Base-by-base conservation (phyloP, 2,113 vertebrate genomes). In the Dunckerocampus dactyliophorus region DNA sequence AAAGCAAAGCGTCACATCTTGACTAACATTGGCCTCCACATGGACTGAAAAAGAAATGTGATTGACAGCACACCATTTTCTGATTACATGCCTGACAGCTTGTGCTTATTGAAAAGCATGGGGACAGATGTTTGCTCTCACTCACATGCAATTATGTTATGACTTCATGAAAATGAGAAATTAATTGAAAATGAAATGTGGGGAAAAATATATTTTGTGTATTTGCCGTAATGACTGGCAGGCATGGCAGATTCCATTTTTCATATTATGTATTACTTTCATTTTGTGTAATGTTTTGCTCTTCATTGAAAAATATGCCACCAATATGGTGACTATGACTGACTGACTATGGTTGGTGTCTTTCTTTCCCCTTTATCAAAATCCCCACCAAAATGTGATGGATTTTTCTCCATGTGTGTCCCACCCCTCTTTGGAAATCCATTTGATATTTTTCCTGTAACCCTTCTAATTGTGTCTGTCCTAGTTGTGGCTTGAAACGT, bases 81-180 rank as follows among this genome's bases (percentile, higher is more conserved):
- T 87, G 83, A 87, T 89, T 90, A 88, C 82, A 86, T 85, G 88
- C 78, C 80, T 87, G 87, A 88, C 86, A 89, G 83, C 78, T 81
- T 80, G 66, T 82, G 78, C 83, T 87, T 77, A 88, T 75, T 84
- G 85, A 77, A 89, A 90, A 82, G 79, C 77, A 89, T 81, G 83
- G 80, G 82, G 83, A 85, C 87, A 90, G 87, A 88, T 89, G 87
- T 88, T 89, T 85, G 76, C 81, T 85, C 76, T 65, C 77, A 77
- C 77, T 84, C 81, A 79, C 76, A 72, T 66, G 71, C 87, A 87
- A 85, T 89, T 85, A 88, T 64, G 71, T 70, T 88, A 74, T 85
- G 82, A 85, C 76, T 88, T 88, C 61, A 84, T 84, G 76, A 88
- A 87, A 89, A 87, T 59, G 69, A 82, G 69, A 87, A 88, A 89